phyloP scores from a whole-genome alignment of 92 coral and sea anemone species.

The Micromussa lordhowensis region DNA sequence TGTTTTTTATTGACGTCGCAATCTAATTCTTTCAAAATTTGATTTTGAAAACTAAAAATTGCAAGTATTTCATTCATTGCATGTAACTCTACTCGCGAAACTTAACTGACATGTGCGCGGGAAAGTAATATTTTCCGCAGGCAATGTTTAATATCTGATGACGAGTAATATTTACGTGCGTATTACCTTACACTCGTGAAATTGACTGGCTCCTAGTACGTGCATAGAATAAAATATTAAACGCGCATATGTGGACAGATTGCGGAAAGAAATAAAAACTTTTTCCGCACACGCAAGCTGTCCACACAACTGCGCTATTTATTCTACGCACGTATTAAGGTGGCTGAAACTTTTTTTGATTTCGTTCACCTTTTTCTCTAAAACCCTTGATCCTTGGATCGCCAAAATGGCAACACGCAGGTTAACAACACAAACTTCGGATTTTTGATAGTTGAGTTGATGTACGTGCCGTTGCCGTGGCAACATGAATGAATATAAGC shows the following conservation, averaged over 20 bases:
- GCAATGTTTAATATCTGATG: neutral
- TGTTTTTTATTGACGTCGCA: neutral
- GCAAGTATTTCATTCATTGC: no score
- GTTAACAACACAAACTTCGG: no score
- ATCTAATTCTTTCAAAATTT: neutral
- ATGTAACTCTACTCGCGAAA: neutral
- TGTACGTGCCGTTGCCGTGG: no score
- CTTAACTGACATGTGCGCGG: neutral
- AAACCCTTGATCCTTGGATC: no score
- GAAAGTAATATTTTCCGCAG: neutral
- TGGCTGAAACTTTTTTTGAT: no score
- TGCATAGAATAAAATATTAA: neutral
- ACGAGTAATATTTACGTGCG: neutral
- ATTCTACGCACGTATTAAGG: neutral
- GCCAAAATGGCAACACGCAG: no score
- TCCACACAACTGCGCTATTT: neutral
- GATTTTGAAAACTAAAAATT: neutral
- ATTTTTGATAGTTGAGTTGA: no score
- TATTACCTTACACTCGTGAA: neutral
- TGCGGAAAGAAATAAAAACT: neutral
- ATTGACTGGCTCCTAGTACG: neutral
- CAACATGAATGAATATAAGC: no score
- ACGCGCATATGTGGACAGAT: neutral
- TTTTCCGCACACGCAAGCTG: neutral
- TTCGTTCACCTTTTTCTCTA: no score